These are phyloP conservation scores for Gadus macrocephalus DNA, from an alignment of 2,113 vertebrate species.

Conservation along the genomic window DNA sequence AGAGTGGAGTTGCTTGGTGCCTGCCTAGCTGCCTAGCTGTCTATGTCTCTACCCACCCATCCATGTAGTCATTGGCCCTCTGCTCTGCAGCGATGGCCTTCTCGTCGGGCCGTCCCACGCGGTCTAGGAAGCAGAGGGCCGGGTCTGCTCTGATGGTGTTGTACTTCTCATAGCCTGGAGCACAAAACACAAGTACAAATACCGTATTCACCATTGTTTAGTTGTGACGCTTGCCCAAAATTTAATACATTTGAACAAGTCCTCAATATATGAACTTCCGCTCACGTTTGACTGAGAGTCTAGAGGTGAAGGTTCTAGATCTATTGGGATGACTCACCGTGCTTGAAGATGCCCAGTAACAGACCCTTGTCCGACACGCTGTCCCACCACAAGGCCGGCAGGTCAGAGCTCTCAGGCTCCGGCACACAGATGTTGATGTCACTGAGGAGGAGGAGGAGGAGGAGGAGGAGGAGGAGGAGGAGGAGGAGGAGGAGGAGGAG, in stretches of 20 bases:
- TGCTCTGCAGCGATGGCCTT: slow-evolving; percentile 98
- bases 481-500: not conserved
- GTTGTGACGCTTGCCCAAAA: no score
- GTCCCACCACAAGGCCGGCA: slow-evolving; percentile 96
- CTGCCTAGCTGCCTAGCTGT: no score
- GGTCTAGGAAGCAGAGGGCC: slow-evolving; percentile 89
- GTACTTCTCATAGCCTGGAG: slow-evolving; percentile 95
- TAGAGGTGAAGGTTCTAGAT: not conserved
- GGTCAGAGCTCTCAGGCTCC: slow-evolving; percentile 92
- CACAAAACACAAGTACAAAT: not conserved
- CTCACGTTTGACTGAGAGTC: not conserved
- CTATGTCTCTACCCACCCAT: slow-evolving; percentile 79
- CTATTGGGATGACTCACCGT: slow-evolving; percentile 71
- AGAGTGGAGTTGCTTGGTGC: no score
- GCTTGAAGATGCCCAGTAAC: slow-evolving; percentile 93
- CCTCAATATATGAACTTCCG: no score
- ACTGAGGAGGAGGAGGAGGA: slow-evolving; percentile 60
- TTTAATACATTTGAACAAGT: no score
- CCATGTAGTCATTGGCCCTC: slow-evolving; percentile 93
- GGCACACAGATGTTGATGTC: slow-evolving; percentile 96
- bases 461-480: no score
- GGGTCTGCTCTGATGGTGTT: slow-evolving; percentile 96
- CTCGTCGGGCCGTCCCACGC: slow-evolving; percentile 93
- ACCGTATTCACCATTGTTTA: no score
- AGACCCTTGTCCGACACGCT: slow-evolving; percentile 90